phyloP scores from a whole-genome alignment of 1,140 invertebrate genomes.

The Drosophila cardini region DNA sequence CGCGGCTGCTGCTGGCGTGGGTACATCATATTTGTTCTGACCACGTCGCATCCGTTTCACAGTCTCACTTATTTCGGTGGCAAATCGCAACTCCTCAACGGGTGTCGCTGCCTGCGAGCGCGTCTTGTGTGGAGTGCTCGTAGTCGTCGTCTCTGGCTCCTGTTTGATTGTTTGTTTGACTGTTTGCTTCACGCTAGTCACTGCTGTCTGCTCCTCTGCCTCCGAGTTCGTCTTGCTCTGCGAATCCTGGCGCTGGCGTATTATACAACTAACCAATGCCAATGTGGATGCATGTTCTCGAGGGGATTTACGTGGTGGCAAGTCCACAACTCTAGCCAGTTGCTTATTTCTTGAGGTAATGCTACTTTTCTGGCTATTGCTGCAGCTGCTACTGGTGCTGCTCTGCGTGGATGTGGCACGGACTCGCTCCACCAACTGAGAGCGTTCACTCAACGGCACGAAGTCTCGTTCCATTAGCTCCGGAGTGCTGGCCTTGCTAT shows the following conservation, averaged over 20 bases:
- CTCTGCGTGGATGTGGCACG: constrained; percentile 66
- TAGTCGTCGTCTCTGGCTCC: constrained; percentile 25
- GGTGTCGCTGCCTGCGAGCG: constrained; percentile 74
- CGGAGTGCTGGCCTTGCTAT: constrained; percentile 79
- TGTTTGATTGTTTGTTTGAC: constrained; percentile 56
- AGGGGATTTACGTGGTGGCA: constrained; percentile 92
- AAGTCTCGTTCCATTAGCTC: constrained; percentile 71
- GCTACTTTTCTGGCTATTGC: constrained; percentile 68
- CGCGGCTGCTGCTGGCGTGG: constrained; percentile 33
- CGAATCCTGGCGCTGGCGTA: constrained; percentile 86
- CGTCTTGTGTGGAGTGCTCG: constrained; percentile 53
- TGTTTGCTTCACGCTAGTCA: constrained; percentile 39
- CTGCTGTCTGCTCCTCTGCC: constrained; percentile 59
- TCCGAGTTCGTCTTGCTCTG: constrained; percentile 79
- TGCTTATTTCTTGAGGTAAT: constrained; percentile 71
- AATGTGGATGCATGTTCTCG: constrained; percentile 93
- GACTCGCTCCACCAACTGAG: constrained; percentile 59
- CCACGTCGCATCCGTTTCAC: constrained; percentile 78
- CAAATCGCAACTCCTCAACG: constrained; percentile 76
- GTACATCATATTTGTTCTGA: constrained; percentile 78
- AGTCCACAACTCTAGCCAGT: constrained; percentile 84
- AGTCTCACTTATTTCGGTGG: constrained; percentile 79
- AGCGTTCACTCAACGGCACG: constrained; percentile 53
- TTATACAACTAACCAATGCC: constrained; percentile 90
- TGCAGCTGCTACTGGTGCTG: constrained; percentile 59